Evolutionary conservation across 2,888 invertebrate genomes (phyloP).

Genomic region (Pterostichus niger): DNA sequence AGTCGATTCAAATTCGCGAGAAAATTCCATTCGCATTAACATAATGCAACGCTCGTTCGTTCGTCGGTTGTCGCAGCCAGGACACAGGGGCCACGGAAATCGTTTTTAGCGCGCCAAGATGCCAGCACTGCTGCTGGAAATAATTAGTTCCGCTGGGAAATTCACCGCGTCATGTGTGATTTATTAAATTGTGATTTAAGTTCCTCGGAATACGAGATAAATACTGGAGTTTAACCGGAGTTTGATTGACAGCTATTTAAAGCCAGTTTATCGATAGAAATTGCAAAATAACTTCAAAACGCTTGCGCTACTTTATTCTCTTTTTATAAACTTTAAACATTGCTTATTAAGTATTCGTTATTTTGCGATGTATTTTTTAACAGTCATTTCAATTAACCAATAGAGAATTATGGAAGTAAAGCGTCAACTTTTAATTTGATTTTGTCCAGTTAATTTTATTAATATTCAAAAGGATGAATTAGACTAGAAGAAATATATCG

Average conservation of each 20-base stretch:
- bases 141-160: conserved; percentile 54
- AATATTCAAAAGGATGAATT: too few species aligned
- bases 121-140: conserved; percentile 44
- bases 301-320: neutral
- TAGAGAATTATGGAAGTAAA: too few species aligned
- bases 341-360: too few species aligned
- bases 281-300: neutral
- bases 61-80: neutral
- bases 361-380: too few species aligned
- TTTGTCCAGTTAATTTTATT: too few species aligned
- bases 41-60: conserved; percentile 34
- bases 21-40: conserved; percentile 49
- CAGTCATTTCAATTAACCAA: too few species aligned
- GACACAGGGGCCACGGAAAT: neutral
- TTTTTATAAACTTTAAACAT: neutral
- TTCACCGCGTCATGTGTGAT: conserved; percentile 51
- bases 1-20: conserved; percentile 18
- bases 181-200: conserved; percentile 51
- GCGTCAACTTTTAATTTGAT: too few species aligned
- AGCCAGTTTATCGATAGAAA: conserved; percentile 2
- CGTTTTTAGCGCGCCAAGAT: conserved; percentile 37
- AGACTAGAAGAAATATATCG: too few species aligned
- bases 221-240: conserved; percentile 31
- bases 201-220: conserved; percentile 42
- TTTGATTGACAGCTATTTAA: conserved; percentile 26